A percentile compares a stretch with the other conserved stretches of the same genome.
Evolutionary conservation across 1,140 invertebrate species (phyloP).

Genomic region (Aporrectodea caliginosa): DNA sequence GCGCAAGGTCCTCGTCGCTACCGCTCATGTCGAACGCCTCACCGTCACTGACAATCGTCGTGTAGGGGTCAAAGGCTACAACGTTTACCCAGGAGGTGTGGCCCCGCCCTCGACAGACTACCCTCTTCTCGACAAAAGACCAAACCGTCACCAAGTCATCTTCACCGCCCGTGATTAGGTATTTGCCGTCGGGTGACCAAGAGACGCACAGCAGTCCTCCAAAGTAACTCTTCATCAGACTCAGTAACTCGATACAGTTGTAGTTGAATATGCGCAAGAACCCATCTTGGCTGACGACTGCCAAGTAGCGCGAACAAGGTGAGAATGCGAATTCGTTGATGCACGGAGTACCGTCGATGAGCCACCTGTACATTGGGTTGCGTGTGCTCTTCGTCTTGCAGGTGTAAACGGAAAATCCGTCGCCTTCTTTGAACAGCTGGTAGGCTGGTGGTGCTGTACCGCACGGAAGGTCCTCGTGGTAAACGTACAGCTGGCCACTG

Average conservation of each 20-base stretch:
- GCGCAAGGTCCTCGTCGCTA: slow-evolving; percentile 48
- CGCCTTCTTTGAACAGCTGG: slow-evolving; percentile 91
- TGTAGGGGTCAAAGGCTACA: slow-evolving; percentile 93
- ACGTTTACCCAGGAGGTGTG: slow-evolving; percentile 89
- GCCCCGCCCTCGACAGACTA: slow-evolving; percentile 90
- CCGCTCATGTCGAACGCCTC: slow-evolving; percentile 43
- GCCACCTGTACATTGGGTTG: slow-evolving; percentile 78
- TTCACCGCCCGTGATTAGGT: slow-evolving; percentile 94
- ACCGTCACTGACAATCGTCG: slow-evolving; percentile 59
- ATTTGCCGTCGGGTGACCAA: slow-evolving; percentile 95
- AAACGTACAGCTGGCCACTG: slow-evolving; percentile 95
- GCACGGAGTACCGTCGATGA: slow-evolving; percentile 67
- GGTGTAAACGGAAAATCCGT: slow-evolving; percentile 87
- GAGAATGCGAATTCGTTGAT: slow-evolving; percentile 97
- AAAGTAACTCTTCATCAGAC: slow-evolving; percentile 84
- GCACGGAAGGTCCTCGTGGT: slow-evolving; percentile 91
- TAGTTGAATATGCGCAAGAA: slow-evolving; percentile 95
- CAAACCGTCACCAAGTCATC: slow-evolving; percentile 98
- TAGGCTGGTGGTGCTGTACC: slow-evolving; percentile 77
- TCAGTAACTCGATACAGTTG: slow-evolving; percentile 88
- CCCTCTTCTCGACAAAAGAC: slow-evolving; percentile 84
- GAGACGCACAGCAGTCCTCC: slow-evolving; percentile 89
- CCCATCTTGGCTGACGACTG: slow-evolving; percentile 79
- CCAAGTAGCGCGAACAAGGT: slow-evolving; percentile 85
- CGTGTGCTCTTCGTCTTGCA: slow-evolving; percentile 93